Base-by-base conservation (phyloP, 2,888 invertebrate genomes). In the Lasioglossum morio region DNA sequence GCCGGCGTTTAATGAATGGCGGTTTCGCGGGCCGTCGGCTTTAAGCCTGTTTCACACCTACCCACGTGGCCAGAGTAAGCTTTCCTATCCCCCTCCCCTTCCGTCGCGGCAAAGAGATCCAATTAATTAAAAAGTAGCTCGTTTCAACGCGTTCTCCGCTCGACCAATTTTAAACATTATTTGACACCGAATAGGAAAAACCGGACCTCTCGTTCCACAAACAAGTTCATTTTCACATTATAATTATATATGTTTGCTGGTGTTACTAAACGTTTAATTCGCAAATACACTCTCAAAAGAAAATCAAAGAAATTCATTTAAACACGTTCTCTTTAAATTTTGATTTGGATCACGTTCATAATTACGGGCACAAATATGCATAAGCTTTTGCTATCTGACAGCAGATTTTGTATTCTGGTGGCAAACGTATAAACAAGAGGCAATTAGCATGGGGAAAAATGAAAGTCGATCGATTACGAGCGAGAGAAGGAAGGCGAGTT, bases 1-100 rank as follows among this genome's bases (percentile, higher is more conserved):
- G 73, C 72, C 30, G 69, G 76, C 27, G 74, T 82, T 89, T 90
- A 90, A 90, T 88, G 90, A 90, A 89, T 89, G 82, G 90, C 80
- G 90, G 89, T 87, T 87, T 86, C 87, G 85, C 81, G 86, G 89
- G 77, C 79, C 69, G 77, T 30, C 82, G 63, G 86, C 81, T 85
- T 66, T 89, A 88, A 86, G 84, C 60, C 66, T 37, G 76, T 73
- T 70, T 81, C 87, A 78, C 79, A 79, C 85, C 79, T 85, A 84
- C 74, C 70, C 76, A 75, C 66, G 77, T 84, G 70, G 81, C 73
- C 78, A 2, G n/a, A 53, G 72, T 34, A 12, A 37, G 69, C n/a
- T 23, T 40, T 23, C 23, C 37, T n/a, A 2, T 23, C 37, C 37
- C 23, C 69, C 30, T 10, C 66, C 12, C 19, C 4, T 69, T 69